Base-by-base conservation (phyloP, 2,888 invertebrate genomes). In the Nemoura dubitans region DNA sequence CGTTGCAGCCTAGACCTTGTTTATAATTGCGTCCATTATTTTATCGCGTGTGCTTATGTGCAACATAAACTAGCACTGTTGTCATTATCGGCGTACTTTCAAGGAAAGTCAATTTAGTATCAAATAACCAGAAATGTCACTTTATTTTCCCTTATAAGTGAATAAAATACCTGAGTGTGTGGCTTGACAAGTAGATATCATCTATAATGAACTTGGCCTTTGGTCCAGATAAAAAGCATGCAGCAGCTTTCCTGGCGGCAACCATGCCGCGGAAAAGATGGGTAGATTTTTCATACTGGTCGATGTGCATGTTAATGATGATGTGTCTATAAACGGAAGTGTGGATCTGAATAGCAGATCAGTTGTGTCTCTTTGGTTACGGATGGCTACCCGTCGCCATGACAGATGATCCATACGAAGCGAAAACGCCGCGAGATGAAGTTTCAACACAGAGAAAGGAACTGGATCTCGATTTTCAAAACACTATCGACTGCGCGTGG, bases 381-480 rank as follows among this genome's bases (percentile, higher is more conserved):
- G 59, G 59, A 59, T 59, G 59, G 59, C 3, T 59, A 21, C 3
- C 3, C 59, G 21, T 21, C 2, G 1, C 3, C 59, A 10, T 59
- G 59, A 59, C 59, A 59, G 59, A 59, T 59, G 59, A 59, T 59
- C 59, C 36, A 36, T 59, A 59, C 21, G 21, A 59, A 59, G 21
- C 21, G 59, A 21, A 59, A 59, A 59, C 59, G 21, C 59, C 14
- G 59, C 59, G 2, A n/a, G n/a, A n/a, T n/a, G n/a, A 16, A 59
- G 59, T 59, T 59, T 21, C 59, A 1, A 14, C 6, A 7, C 59
- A 21, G 59, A 59, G 59, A 59, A 59, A 59, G 59, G 59, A 59
- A 59, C 59, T 59, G 59, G 59, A 59, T 59, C 59, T 59, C 59
- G 10, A 59, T 59, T 59, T 59, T 59, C 59, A 59, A 59, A 59